phyloP scores from a whole-genome alignment of 2,113 vertebrate species.

The Eurystomus gularis region DNA sequence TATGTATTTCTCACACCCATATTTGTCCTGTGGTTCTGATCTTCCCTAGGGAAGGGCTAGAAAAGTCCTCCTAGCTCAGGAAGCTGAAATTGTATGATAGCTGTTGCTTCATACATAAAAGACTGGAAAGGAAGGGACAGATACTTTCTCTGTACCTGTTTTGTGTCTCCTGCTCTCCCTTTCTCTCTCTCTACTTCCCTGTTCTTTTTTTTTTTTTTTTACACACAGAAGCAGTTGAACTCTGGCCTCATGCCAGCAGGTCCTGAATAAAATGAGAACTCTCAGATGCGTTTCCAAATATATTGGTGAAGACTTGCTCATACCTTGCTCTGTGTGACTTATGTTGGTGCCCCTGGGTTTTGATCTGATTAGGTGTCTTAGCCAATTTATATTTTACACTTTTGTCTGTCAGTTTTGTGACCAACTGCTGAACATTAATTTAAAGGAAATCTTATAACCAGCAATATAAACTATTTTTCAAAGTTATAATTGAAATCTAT shows the following conservation, averaged over 20 bases:
- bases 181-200: background rate
- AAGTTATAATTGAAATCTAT: background rate
- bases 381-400: background rate
- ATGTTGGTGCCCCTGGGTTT: background rate
- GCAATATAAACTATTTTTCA: background rate
- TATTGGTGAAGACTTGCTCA: background rate
- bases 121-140: background rate
- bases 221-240: background rate
- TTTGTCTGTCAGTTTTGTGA: background rate
- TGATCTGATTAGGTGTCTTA: background rate
- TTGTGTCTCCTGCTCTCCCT: background rate
- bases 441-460: background rate
- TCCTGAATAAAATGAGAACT: background rate
- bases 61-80: background rate
- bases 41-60: background rate
- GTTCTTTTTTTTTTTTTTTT: no score
- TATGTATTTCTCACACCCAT: rapidly evolving
- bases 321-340: background rate
- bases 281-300: background rate
- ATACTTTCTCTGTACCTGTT: background rate
- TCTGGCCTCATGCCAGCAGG: background rate
- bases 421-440: background rate
- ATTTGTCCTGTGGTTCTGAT: background rate
- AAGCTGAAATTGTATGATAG: background rate
- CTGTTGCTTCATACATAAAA: background rate